Conservation (phyloP, 2,888 invertebrate genomes). For the Amphipoea lucens region DNA sequence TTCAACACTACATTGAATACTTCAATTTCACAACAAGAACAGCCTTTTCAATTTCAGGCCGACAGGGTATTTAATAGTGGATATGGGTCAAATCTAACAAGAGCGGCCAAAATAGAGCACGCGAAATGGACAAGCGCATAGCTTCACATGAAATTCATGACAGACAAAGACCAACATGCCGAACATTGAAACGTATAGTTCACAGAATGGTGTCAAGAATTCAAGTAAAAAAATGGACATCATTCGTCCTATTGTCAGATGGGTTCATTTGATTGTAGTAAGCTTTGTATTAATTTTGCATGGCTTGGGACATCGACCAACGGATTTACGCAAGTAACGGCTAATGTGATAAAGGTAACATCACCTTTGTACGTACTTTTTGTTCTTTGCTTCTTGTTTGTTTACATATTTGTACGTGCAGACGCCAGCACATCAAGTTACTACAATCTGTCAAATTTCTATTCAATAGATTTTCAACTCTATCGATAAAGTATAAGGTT, state of each 20-base stretch:
- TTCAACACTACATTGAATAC: background rate
- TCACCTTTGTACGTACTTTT: background rate
- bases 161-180: constrained; percentile 30
- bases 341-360: background rate
- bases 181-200: constrained; percentile 5
- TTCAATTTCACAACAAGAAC: background rate
- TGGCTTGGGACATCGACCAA: background rate
- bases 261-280: background rate
- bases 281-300: background rate
- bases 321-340: background rate
- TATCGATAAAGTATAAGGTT: too few relatives aligned
- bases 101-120: constrained; percentile 17
- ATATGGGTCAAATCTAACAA: constrained; percentile 36
- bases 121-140: constrained; percentile 37
- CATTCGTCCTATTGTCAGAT: background rate
- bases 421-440: too few relatives aligned
- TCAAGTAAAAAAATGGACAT: constrained; percentile 19
- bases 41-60: background rate
- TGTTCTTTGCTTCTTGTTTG: background rate
- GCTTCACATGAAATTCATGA: constrained; percentile 35
- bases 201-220: constrained; percentile 6
- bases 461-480: too few relatives aligned
- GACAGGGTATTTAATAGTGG: constrained; percentile 30
- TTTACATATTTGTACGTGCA: background rate
- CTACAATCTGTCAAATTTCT: too few relatives aligned